Evolutionary conservation across 2,113 vertebrate genomes (phyloP).

Genomic region (Hippocampus mohnikei): DNA sequence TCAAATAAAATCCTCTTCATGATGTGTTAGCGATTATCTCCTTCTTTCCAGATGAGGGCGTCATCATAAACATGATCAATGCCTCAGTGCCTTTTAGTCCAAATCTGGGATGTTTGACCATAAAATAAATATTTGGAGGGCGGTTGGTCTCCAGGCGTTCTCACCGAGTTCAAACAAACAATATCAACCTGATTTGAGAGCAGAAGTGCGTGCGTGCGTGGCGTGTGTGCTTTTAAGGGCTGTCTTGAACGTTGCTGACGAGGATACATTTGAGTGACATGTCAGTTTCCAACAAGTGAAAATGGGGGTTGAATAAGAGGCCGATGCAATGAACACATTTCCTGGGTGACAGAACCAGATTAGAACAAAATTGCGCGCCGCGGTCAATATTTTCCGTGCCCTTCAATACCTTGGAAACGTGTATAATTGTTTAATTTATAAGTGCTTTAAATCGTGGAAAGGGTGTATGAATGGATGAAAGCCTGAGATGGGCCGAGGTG

Average conservation of each 20-base stretch:
- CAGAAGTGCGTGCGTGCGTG: background rate
- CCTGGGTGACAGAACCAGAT: conserved; percentile 44
- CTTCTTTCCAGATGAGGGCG: background rate
- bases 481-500: background rate
- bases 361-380: conserved; percentile 49
- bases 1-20: too few species aligned
- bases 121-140: conserved; percentile 35
- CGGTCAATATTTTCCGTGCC: conserved; percentile 25
- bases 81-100: conserved; percentile 1
- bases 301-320: conserved; percentile 21
- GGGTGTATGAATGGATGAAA: background rate
- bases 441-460: background rate
- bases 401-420: conserved; percentile 22
- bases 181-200: conserved; percentile 35
- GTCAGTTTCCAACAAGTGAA: conserved; percentile 16
- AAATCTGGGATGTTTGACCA: conserved; percentile 27
- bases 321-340: conserved; percentile 51
- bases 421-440: background rate
- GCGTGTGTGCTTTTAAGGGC: background rate
- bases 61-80: conserved; percentile 3
- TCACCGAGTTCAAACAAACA: conserved; percentile 21
- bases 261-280: conserved; percentile 26
- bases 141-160: conserved; percentile 47
- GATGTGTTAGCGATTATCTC: too few species aligned
- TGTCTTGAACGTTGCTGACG: conserved; percentile 34